These are phyloP conservation scores for Theristus sp. DNA, from an alignment of 2,888 invertebrate species.

Conservation along the genomic window DNA sequence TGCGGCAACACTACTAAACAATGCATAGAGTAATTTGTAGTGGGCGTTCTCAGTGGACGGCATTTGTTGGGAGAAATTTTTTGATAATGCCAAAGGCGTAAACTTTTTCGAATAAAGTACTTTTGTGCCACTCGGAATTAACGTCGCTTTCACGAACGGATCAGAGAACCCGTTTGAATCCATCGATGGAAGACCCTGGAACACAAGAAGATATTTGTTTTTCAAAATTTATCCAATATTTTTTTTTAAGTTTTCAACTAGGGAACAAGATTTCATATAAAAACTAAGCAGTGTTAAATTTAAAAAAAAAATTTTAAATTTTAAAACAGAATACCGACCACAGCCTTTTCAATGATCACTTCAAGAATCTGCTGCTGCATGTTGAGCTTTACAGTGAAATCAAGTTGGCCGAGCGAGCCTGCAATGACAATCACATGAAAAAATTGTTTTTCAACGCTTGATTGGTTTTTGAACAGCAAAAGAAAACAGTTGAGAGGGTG, in stretches of 20 bases:
- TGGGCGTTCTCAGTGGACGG: too few species aligned
- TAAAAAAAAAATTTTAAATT: background rate
- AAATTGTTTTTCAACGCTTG: too few species aligned
- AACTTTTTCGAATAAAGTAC: constrained; percentile 17
- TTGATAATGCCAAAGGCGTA: background rate
- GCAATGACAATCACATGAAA: background rate
- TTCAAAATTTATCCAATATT: background rate
- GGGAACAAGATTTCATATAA: too few species aligned
- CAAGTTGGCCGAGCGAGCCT: background rate
- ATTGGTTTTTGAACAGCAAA: too few species aligned
- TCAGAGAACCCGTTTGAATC: constrained; percentile 68
- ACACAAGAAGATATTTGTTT: background rate
- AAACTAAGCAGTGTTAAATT: too few species aligned
- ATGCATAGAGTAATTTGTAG: too few species aligned
- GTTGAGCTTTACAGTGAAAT: background rate
- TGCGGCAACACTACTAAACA: too few species aligned
- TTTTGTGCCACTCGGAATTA: constrained; percentile 39
- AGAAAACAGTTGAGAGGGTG: too few species aligned
- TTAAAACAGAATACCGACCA: background rate
- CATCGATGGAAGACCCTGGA: constrained; percentile 21
- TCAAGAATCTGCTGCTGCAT: background rate
- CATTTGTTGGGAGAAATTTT: too few species aligned
- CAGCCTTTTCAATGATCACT: background rate
- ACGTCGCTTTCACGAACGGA: constrained; percentile 49
- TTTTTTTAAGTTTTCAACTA: too few species aligned